Evolutionary conservation across 2,113 vertebrate genomes (phyloP).

Genomic region (Patagioenas fasciata): DNA sequence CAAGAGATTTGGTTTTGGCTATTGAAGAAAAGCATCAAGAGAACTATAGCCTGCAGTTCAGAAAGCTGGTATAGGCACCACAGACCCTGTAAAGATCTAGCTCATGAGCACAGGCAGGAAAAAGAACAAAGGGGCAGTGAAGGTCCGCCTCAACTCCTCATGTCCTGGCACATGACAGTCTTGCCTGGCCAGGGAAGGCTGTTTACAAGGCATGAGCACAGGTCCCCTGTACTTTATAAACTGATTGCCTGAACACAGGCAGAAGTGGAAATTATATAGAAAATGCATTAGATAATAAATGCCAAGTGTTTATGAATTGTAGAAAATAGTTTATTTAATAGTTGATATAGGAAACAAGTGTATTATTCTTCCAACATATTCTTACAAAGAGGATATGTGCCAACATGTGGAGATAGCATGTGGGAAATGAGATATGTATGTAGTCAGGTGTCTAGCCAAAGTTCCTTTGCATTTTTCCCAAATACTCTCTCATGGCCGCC

Average conservation of each 20-base stretch:
- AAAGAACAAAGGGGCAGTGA: neutral
- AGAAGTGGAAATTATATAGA: neutral
- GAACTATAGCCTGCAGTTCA: neutral
- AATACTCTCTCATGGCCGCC: neutral
- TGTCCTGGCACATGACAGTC: neutral
- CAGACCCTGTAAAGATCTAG: neutral
- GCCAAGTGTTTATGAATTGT: neutral
- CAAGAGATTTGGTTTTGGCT: neutral
- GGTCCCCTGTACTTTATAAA: accelerated
- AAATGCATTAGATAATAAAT: neutral
- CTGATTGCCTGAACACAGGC: neutral
- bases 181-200: neutral
- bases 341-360: neutral
- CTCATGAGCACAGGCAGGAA: neutral
- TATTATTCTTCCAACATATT: neutral
- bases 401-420: neutral
- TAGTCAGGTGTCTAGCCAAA: neutral
- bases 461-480: neutral
- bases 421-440: neutral
- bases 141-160: neutral
- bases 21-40: neutral
- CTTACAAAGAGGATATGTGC: neutral
- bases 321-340: neutral
- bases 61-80: neutral
- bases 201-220: neutral